Base-by-base conservation (phyloP, 2,797 vertebrate genomes). In the Anas bahamensis region DNA sequence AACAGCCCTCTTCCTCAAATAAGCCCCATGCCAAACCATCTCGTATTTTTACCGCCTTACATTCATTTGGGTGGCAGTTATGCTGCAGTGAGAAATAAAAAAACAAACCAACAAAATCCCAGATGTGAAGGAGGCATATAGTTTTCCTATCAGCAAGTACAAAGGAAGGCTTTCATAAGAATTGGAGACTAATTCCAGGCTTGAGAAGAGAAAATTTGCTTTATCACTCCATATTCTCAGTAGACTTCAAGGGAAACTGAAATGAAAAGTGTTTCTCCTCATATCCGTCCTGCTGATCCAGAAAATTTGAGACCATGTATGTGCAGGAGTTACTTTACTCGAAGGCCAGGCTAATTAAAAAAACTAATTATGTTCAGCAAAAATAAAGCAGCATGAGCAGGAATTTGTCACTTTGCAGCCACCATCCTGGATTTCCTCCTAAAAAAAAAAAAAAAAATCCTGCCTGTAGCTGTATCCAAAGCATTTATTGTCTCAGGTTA, bases 381-480 rank as follows among this genome's bases (percentile, higher is more conserved):
- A 88, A 79, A 81, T 94, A 68, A 75, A 76, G 5, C 69, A 84
- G 31, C 68, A 72, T 2, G 17, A 74, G 55, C 26, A 92, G 86
- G 75, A 94, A 90, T 94, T 81, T 87, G 77, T 80, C 88, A 79
- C 75, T 87, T 94, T 26, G 0, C 41, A 65, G 28, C n/a, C 66
- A 89, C 70, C 70, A 81, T 81, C 70, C 82, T 87, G 66, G 77
- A 72, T 95, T 95, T 96, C 69, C 13, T 88, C 39, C 60, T 70
- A 26, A 35, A n/a, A n/a, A 79, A 44, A 74, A 29, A 74, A 29
- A n/a, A 28, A 77, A 33, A 74, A 37, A 73, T 63, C 28, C 65
- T 69, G n/a, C 5, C 60, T 61, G 19, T 50, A 72, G 24, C 21
- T 39, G 5, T 81, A 86, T 65, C 63, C 39, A 86, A 75, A 90